Conservation (phyloP, 2,888 invertebrate species). For the Leucania comma region DNA sequence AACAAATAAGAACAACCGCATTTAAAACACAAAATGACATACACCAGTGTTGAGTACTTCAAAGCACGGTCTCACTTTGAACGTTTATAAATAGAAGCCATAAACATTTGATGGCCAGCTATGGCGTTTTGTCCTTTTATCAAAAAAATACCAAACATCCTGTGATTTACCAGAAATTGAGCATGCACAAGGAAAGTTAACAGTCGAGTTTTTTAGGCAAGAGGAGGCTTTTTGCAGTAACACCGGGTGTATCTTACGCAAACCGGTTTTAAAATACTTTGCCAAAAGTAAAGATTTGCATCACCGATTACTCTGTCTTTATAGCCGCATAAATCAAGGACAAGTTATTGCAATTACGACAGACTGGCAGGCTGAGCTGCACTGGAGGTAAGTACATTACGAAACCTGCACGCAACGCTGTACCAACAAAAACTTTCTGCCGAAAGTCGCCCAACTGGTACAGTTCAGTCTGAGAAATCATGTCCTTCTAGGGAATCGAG, state of each 20-base stretch:
- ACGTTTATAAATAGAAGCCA: constrained; percentile 69
- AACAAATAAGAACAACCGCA: constrained; percentile 22
- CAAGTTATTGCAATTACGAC: constrained; percentile 73
- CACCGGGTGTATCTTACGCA: constrained; percentile 20
- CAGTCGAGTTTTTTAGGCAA: constrained; percentile 17
- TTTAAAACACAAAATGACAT: constrained; percentile 68
- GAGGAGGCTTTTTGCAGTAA: constrained; percentile 29
- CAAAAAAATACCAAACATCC: constrained; percentile 56
- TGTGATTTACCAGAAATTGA: constrained; percentile 37
- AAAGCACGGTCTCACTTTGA: constrained; percentile 73
- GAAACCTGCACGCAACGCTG: constrained; percentile 76
- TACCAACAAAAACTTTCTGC: constrained; percentile 82
- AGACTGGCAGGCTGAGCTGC: constrained; percentile 56
- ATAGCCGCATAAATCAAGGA: constrained; percentile 70
- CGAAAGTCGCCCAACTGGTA: constrained; percentile 85
- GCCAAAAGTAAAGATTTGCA: constrained; percentile 67
- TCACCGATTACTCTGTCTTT: constrained; percentile 65
- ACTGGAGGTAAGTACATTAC: constrained; percentile 69
- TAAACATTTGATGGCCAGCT: constrained; percentile 69
- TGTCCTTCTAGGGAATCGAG: constrained; percentile 80
- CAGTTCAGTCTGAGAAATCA: constrained; percentile 85
- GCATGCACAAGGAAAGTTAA: constrained; percentile 37
- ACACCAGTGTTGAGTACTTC: constrained; percentile 70
- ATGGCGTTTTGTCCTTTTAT: constrained; percentile 60
- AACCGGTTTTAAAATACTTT: constrained; percentile 47